A percentile compares a stretch with the other conserved stretches of the same genome.
These are phyloP conservation scores for Scaptomyza caliginosa DNA, from an alignment of 2,888 invertebrate species.

Conservation along the genomic window DNA sequence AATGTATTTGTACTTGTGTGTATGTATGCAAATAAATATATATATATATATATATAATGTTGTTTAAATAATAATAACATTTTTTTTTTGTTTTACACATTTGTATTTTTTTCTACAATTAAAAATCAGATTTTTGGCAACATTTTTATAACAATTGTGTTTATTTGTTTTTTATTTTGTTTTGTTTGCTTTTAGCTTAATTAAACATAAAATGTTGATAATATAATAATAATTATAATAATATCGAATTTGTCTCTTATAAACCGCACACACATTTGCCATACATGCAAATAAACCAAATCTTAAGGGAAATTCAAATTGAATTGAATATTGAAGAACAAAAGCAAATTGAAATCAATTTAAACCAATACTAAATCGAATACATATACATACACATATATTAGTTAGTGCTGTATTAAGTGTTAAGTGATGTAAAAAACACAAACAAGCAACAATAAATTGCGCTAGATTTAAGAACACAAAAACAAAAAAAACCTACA, in stretches of 20 bases:
- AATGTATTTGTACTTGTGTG: slow-evolving; percentile 3
- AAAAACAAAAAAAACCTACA: too few species aligned
- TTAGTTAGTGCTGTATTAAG: too few species aligned
- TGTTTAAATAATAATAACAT: slow-evolving; percentile 30
- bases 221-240: slow-evolving; percentile 4
- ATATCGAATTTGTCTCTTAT: slow-evolving; percentile 18
- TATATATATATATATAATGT: slow-evolving; percentile 1
- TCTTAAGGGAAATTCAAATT: too few species aligned
- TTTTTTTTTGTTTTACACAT: neutral
- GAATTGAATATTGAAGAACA: too few species aligned
- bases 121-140: slow-evolving; percentile 15
- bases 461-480: too few species aligned
- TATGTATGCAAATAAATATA: slow-evolving; percentile 29
- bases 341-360: too few species aligned
- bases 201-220: slow-evolving; percentile 31
- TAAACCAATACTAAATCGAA: too few species aligned
- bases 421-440: too few species aligned
- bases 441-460: too few species aligned
- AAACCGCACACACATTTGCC: slow-evolving; percentile 3
- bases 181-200: slow-evolving; percentile 28
- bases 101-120: neutral
- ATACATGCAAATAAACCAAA: slow-evolving; percentile 19
- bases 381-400: too few species aligned
- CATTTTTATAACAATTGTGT: neutral
- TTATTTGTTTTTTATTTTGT: too few species aligned